phyloP scores from a whole-genome alignment of 2,888 invertebrate species.

The Sinohyriopsis cumingii region DNA sequence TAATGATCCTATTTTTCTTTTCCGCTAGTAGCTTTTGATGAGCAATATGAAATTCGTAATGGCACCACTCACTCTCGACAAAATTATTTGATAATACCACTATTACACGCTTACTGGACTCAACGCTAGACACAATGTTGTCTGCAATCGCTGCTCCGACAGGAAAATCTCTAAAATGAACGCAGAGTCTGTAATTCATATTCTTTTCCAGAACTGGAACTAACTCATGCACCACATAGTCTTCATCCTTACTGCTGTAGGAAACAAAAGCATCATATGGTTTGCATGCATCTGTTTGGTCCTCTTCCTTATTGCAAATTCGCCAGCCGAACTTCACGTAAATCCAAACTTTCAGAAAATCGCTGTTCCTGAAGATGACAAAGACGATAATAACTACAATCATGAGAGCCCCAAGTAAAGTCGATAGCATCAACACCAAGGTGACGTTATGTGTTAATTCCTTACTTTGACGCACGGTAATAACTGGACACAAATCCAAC shows the following conservation, averaged over 20 bases:
- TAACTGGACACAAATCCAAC: constrained; percentile 12
- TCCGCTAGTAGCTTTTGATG: constrained; percentile 85
- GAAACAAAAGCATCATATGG: constrained; percentile 90
- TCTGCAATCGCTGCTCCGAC: constrained; percentile 79
- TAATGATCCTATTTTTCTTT: constrained; percentile 83
- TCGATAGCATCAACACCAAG: neutral
- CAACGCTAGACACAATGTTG: constrained; percentile 89
- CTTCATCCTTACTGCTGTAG: constrained; percentile 85
- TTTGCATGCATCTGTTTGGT: constrained; percentile 18
- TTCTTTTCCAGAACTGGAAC: constrained; percentile 89
- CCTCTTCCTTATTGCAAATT: neutral
- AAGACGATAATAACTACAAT: constrained; percentile 27
- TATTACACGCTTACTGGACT: constrained; percentile 87
- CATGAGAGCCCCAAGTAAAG: constrained; percentile 20
- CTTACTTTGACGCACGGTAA: constrained; percentile 3
- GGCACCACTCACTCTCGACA: constrained; percentile 92
- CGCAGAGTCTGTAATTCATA: constrained; percentile 77
- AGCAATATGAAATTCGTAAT: constrained; percentile 90
- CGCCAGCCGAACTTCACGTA: constrained; percentile 15
- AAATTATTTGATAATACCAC: constrained; percentile 91
- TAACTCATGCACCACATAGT: constrained; percentile 87
- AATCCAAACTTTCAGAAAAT: constrained; percentile 17
- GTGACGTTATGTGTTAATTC: too few relatives aligned
- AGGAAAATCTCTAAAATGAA: constrained; percentile 56
- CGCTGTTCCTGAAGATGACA: constrained; percentile 13